A percentile compares a stretch with the other conserved stretches of the same genome.
These are phyloP conservation scores for Penaeus monodon DNA, from an alignment of 2,888 invertebrate species.

Conservation along the genomic window DNA sequence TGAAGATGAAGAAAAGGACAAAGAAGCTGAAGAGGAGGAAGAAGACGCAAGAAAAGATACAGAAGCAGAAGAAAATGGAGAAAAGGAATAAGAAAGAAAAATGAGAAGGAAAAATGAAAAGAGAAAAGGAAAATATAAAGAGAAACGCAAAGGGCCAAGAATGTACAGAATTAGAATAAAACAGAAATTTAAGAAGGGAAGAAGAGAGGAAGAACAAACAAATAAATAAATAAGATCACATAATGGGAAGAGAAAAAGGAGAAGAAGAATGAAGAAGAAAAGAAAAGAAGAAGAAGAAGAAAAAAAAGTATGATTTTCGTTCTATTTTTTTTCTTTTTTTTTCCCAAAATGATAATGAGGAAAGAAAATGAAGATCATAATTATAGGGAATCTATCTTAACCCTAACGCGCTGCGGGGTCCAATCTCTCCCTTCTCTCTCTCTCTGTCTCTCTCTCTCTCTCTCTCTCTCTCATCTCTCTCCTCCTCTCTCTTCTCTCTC, in stretches of 20 bases:
- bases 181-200: not conserved
- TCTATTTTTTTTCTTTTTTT: too few species aligned
- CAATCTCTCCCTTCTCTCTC: too few species aligned
- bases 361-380: too few species aligned
- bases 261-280: not conserved
- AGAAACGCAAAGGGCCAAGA: not conserved
- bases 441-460: too few species aligned
- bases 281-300: too few species aligned
- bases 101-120: not conserved
- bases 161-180: not conserved
- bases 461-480: too few species aligned
- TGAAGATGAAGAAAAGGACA: not conserved
- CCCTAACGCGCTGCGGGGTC: too few species aligned
- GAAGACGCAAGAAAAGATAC: not conserved
- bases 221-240: not conserved
- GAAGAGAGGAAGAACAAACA: too few species aligned
- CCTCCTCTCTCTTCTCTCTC: too few species aligned
- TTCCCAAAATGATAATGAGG: too few species aligned
- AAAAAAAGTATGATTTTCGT: too few species aligned
- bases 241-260: not conserved
- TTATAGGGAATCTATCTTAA: too few species aligned
- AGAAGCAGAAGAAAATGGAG: not conserved
- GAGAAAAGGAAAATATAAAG: not conserved
- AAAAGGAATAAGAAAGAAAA: not conserved
- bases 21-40: not conserved